Percentiles rank a stretch among this genome's conserved stretches.
phyloP scores from a whole-genome alignment of 2,113 vertebrate species.

The Microcebus griseorufus region DNA sequence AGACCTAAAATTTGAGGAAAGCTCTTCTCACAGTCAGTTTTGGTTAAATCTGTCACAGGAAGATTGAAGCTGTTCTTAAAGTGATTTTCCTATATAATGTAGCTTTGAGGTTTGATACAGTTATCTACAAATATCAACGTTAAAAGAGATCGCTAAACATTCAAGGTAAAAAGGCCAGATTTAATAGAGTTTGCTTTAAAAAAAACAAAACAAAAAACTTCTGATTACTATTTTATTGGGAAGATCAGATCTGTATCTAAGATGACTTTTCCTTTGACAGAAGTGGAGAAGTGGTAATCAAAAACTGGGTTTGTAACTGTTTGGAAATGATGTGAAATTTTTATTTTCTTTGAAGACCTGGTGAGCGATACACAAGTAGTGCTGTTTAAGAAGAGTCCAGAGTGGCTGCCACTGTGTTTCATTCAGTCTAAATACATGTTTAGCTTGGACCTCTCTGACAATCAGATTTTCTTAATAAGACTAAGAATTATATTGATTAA shows the following conservation, averaged over 20 bases:
- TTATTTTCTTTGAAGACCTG: background rate
- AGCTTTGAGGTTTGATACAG: background rate
- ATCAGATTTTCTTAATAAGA: background rate
- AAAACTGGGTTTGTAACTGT: background rate
- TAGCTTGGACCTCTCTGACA: background rate
- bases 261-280: background rate
- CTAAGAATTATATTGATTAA: background rate
- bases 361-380: too few species aligned
- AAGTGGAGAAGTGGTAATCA: background rate
- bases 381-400: background rate
- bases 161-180: background rate
- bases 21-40: background rate
- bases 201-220: background rate
- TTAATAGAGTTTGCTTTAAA: background rate
- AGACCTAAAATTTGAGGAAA: background rate
- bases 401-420: background rate
- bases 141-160: background rate
- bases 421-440: background rate
- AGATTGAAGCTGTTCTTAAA: background rate
- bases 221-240: background rate
- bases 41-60: background rate
- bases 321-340: background rate
- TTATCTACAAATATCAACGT: background rate
- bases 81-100: background rate
- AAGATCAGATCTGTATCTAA: background rate